A percentile compares a stretch with the other conserved stretches of the same genome.
phyloP scores from a whole-genome alignment of 2,888 invertebrate genomes.

The Cheilosia scutellata region DNA sequence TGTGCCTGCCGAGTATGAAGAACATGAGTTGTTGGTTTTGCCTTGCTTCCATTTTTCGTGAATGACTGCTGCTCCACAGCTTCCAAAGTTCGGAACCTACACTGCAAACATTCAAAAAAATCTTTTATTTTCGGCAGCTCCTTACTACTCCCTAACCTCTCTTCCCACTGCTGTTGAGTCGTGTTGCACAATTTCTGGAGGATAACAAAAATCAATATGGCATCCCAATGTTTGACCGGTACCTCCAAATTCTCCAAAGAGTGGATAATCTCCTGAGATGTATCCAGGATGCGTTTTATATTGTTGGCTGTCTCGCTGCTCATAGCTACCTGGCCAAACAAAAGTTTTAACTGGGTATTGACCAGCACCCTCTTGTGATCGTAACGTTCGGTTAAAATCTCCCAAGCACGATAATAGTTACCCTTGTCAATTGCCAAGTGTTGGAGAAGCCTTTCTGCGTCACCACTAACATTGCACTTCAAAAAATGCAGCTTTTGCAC shows the following conservation, averaged over 20 bases:
- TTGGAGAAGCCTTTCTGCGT: not conserved
- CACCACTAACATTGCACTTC: not conserved
- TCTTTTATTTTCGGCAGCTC: not conserved
- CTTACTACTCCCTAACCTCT: not conserved
- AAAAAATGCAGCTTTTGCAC: not conserved
- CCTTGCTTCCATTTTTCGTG: not conserved
- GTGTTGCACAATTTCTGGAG: not conserved
- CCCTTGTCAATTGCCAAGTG: not conserved
- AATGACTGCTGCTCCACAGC: not conserved
- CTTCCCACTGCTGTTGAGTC: not conserved
- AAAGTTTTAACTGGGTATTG: conserved; percentile 13
- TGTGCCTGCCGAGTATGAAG: not conserved
- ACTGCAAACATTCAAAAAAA: not conserved
- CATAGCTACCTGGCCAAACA: not conserved
- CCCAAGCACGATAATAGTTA: not conserved
- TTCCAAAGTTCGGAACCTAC: too few species aligned
- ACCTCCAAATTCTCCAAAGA: conserved; percentile 4
- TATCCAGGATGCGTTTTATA: not conserved
- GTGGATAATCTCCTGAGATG: not conserved
- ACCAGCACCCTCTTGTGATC: conserved; percentile 14
- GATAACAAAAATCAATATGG: not conserved
- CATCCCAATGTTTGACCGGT: not conserved
- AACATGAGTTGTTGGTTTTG: not conserved
- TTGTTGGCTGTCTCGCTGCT: not conserved
- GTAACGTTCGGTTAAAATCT: conserved; percentile 4